A percentile compares a stretch with the other conserved stretches of the same genome.
These are phyloP conservation scores for Ectemnius lituratus DNA, from an alignment of 2,888 invertebrate species.

Conservation along the genomic window DNA sequence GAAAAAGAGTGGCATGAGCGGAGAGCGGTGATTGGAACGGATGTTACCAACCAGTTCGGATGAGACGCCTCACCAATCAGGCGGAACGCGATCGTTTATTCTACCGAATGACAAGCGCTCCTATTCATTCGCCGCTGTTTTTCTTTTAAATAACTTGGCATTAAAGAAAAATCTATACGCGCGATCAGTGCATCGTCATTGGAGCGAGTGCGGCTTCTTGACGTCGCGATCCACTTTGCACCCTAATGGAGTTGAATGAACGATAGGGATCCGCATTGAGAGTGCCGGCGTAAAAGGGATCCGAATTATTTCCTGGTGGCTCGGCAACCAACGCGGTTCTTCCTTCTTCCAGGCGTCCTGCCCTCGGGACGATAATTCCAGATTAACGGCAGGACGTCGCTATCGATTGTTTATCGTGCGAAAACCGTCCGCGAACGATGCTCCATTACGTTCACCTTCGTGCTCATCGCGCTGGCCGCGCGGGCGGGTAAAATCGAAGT, in stretches of 20 bases:
- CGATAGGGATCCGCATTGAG: constrained; percentile 47
- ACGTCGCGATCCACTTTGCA: too few species aligned
- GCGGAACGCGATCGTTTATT: constrained; percentile 72
- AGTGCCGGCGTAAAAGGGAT: constrained; percentile 37
- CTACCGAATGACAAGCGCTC: constrained; percentile 63
- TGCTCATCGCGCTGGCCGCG: constrained; percentile 25
- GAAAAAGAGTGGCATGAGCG: constrained; percentile 59
- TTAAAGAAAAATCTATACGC: constrained; percentile 53
- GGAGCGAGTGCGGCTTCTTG: too few species aligned
- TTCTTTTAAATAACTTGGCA: constrained; percentile 50
- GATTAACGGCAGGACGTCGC: constrained; percentile 61
- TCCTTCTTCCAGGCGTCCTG: too few species aligned
- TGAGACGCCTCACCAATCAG: constrained; percentile 70
- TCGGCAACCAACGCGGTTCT: constrained; percentile 50
- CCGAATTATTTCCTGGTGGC: constrained; percentile 60
- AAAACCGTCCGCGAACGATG: constrained; percentile 59
- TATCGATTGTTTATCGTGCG: constrained; percentile 65
- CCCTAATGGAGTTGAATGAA: constrained; percentile 21
- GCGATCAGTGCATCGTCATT: constrained; percentile 61
- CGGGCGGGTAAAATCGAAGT: constrained; percentile 25
- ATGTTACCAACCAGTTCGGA: constrained; percentile 65
- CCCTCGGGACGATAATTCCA: constrained; percentile 57
- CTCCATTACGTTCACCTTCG: constrained; percentile 22
- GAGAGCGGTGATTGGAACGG: constrained; percentile 60
- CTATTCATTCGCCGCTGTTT: constrained; percentile 52